A percentile compares a stretch with the other conserved stretches of the same genome.
Evolutionary conservation across 2,113 vertebrate species (phyloP).

Genomic region (Hirundichthys speculiger): DNA sequence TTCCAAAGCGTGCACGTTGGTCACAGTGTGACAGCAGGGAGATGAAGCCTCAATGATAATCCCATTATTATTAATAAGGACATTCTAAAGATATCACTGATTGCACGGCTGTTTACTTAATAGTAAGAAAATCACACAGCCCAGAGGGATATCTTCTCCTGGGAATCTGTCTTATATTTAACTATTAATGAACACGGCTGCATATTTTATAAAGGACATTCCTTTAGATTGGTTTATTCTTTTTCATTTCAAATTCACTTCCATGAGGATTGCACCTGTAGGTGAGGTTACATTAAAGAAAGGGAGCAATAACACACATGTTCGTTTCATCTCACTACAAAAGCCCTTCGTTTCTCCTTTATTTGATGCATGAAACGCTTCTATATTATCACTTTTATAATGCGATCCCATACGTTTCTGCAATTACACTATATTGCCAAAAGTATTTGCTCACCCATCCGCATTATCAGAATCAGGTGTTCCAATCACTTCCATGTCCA

Average conservation of each 20-base stretch:
- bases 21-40: too few species aligned
- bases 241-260: slow-evolving; percentile 41
- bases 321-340: too few species aligned
- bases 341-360: too few species aligned
- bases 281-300: slow-evolving; percentile 21
- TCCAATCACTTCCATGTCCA: too few species aligned
- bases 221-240: slow-evolving; percentile 34
- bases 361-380: too few species aligned
- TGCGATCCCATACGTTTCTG: too few species aligned
- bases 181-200: slow-evolving; percentile 21
- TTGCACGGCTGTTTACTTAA: neutral
- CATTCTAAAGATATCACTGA: neutral
- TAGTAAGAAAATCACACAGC: neutral
- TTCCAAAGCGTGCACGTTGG: too few species aligned
- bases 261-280: slow-evolving; percentile 7
- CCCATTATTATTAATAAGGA: slow-evolving; percentile 3
- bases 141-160: neutral
- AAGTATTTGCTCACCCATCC: too few species aligned
- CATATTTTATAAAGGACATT: slow-evolving; percentile 35
- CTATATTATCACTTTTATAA: too few species aligned
- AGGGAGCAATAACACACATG: slow-evolving; percentile 1
- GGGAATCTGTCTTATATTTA: slow-evolving; percentile 1
- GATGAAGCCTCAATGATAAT: neutral
- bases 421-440: too few species aligned
- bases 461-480: too few species aligned